Evolutionary conservation across 2,797 vertebrate species (phyloP), one percentile per base, ranked within the genome.

Genomic region (Myiothlypis chrysogaster): DNA sequence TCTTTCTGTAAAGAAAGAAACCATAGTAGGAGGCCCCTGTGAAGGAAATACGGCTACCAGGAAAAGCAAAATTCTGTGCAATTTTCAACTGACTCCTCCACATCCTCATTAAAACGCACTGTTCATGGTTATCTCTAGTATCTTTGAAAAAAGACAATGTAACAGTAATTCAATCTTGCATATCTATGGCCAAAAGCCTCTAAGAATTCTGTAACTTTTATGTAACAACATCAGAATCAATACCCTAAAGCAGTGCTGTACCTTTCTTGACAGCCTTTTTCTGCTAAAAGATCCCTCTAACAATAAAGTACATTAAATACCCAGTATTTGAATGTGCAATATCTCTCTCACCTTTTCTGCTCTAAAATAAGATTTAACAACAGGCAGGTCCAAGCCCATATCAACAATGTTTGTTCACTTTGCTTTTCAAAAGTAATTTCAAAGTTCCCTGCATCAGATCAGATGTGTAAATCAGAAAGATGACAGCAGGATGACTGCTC

Each of bases 271-370:
- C 18, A 68, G n/a, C 12, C 3, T 65, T 57, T 66, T 85, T 28
- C 53, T 63, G 35, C 47, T 13, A 12, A 72, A 80, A 83, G 18
- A 60, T 64, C 49, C n/a, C 53, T 64, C 35, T 9, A 24, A 21
- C 39, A 37, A 47, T 9, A 7, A 79, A 85, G 25, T 22, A 43
- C 43, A 65, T 1, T 1, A 91, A 94, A 87, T 25, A 90, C 8
- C 6, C 27, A 5, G 8, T 50, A 34, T 47, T 64, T 64, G 23
- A 16, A 47, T 0, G 0, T 37, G 16, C 25, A 44, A 2, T 25
- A 35, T 21, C 32, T 21, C 28, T 50, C 52, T 37, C 55, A 44
- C 12, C 17, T 65, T 6, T 63, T 60, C 53, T 44, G 19, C 43
- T 69, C 39, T 27, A 57, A 35, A 87, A 14, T 6, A 79, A 37